Evolutionary conservation across 2,888 invertebrate species (phyloP).

Genomic region (Marronus borbonicus): DNA sequence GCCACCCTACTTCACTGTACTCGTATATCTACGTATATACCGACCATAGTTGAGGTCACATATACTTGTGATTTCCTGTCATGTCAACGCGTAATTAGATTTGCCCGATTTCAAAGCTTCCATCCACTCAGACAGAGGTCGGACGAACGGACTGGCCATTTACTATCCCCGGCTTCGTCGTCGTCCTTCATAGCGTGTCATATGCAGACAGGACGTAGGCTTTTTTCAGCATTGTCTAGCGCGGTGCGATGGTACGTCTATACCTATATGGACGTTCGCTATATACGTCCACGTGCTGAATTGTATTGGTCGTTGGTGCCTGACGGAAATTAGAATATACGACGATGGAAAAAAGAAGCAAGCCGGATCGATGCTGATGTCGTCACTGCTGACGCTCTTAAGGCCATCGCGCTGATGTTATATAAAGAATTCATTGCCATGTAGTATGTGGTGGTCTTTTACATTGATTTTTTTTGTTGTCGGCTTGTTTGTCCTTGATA

Average conservation of each 20-base stretch:
- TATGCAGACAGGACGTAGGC: slow-evolving; percentile 2
- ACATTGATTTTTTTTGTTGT: no score
- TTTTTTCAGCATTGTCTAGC: slow-evolving; percentile 7
- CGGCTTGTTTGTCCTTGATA: no score
- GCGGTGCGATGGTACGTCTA: background rate
- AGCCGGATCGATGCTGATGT: background rate
- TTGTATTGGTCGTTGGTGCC: background rate
- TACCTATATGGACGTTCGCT: background rate
- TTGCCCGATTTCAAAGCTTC: slow-evolving; percentile 61
- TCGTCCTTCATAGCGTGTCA: slow-evolving; percentile 2
- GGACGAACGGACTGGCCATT: slow-evolving; percentile 3
- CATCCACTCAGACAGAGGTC: slow-evolving; percentile 14
- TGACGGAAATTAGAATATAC: slow-evolving; percentile 9
- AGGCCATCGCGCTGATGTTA: no score
- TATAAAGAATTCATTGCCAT: no score
- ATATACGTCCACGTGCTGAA: background rate
- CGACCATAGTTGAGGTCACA: background rate
- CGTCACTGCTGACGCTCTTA: background rate
- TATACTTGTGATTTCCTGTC: slow-evolving; percentile 58
- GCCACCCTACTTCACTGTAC: background rate
- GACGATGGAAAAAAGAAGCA: background rate
- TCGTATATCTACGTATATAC: background rate
- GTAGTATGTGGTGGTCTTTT: no score
- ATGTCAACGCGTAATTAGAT: slow-evolving; percentile 61
- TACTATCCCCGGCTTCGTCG: background rate